Conservation (phyloP, 1,140 invertebrate genomes). For the Drosophila subobscura region DNA sequence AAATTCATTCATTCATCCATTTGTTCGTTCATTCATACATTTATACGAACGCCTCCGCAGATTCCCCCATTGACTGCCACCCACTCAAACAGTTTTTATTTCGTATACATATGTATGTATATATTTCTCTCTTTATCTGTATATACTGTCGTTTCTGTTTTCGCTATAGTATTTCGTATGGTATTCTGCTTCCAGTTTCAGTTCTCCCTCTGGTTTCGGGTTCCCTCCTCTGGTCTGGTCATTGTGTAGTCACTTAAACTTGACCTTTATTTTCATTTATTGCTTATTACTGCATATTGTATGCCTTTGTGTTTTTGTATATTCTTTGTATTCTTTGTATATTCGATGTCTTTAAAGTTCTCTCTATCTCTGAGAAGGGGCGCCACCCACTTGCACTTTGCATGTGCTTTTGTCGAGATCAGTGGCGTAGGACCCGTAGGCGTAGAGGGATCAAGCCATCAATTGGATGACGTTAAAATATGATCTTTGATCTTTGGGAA, state of each 20-base stretch:
- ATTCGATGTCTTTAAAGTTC: slow-evolving; percentile 40
- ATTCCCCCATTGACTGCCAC: slow-evolving; percentile 2
- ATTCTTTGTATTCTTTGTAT: slow-evolving; percentile 41
- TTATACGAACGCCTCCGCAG: slow-evolving; percentile 28
- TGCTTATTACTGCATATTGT: slow-evolving; percentile 66
- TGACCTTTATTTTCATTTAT: slow-evolving; percentile 77
- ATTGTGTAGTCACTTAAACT: slow-evolving; percentile 65
- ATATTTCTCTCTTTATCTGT: slow-evolving; percentile 35
- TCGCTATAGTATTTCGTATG: slow-evolving; percentile 1
- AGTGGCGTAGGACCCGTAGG: background rate
- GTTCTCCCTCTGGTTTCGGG: too few relatives aligned
- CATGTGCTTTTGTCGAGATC: background rate
- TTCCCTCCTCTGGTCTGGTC: slow-evolving; percentile 16
- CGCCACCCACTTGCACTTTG: slow-evolving; percentile 45
- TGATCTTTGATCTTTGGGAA: too few relatives aligned
- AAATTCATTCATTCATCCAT: slow-evolving; percentile 43
- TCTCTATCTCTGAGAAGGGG: slow-evolving; percentile 20
- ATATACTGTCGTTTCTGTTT: slow-evolving; percentile 18
- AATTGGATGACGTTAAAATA: too few relatives aligned
- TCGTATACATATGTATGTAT: slow-evolving; percentile 8
- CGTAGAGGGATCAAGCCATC: too few relatives aligned
- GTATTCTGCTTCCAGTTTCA: slow-evolving; percentile 1
- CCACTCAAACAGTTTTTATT: slow-evolving; percentile 27
- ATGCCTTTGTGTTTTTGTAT: slow-evolving; percentile 36
- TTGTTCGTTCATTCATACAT: slow-evolving; percentile 32